Evolutionary conservation across 2,113 vertebrate genomes (phyloP).

Genomic region (Halichoeres trimaculatus): DNA sequence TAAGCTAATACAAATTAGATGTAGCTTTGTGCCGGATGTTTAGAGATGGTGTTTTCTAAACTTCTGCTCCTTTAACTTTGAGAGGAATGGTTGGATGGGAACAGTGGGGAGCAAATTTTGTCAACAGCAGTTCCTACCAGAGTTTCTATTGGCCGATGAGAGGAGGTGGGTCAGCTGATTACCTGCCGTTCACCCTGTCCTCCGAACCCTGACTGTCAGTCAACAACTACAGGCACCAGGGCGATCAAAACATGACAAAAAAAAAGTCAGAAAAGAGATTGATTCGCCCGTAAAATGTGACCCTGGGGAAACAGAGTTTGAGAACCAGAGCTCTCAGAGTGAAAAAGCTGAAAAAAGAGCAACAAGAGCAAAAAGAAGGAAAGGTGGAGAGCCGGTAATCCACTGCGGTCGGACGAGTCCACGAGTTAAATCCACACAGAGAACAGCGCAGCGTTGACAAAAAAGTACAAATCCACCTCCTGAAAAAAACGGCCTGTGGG

Average conservation of each 20-base stretch:
- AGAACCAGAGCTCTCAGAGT: slow-evolving; percentile 27
- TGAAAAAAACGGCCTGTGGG: slow-evolving; percentile 31
- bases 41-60: neutral
- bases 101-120: neutral
- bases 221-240: slow-evolving; percentile 69
- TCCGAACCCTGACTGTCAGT: slow-evolving; percentile 72
- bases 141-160: slow-evolving; percentile 47
- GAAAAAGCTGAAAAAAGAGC: slow-evolving; percentile 45
- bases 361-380: slow-evolving; percentile 39
- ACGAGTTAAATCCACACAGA: slow-evolving; percentile 62
- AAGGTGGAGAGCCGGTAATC: slow-evolving; percentile 60
- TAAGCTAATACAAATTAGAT: neutral
- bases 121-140: slow-evolving; percentile 31
- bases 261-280: neutral
- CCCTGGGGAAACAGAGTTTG: slow-evolving; percentile 22
- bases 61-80: slow-evolving; percentile 3
- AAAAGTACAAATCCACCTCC: slow-evolving; percentile 39
- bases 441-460: slow-evolving; percentile 31
- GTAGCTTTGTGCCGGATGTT: neutral
- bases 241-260: slow-evolving; percentile 34
- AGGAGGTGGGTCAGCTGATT: slow-evolving; percentile 54
- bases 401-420: slow-evolving; percentile 54
- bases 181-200: slow-evolving; percentile 63
- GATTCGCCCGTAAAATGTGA: slow-evolving; percentile 17
- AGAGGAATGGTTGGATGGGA: neutral